Base-by-base conservation (phyloP, 2,888 invertebrate species). In the Oscheius onirici region DNA sequence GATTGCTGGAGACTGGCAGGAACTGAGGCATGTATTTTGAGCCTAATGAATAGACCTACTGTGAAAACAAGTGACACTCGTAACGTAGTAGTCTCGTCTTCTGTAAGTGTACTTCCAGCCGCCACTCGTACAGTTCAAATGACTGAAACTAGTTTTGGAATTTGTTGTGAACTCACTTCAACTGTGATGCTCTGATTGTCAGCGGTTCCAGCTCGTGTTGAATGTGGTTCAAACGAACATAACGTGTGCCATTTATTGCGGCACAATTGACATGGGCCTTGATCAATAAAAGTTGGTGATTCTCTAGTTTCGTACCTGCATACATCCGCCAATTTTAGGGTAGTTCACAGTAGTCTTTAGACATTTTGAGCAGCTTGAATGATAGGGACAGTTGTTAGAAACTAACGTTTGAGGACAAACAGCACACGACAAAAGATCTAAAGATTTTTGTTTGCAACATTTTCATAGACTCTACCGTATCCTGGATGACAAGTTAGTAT, bases 1-100 rank as follows among this genome's bases (percentile, higher is more conserved):
- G 68, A 68, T 44, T 68, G 68, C 13, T 68, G 68, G 6, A 51
- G 15, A 22, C 68, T 68, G 8, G 55, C 17, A 34, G 68, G 68
- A 13, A 49, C 68, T 68, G 54, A 40, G 40, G 40, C 10, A 17
- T 15, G 11, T 44, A 10, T 26, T 52, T 46, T 15, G 46, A n/a
- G 17, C 20, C 20, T 8, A 13, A 13, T 55, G n/a, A 55, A 24
- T 15, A 10, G 26, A 49, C 63, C 46, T 26, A 63, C 63, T 63
- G 26, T 28, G 44, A 17, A 63, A 63, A 34, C 63, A 63, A 46
- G 63, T 63, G n/a, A 46, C 63, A 63, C 63, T 63, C 11, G 63
- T 63, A 49, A 63, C 49, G 49, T 49, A 63, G 49, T 63, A 63
- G n/a, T 63, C 63, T n/a, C 49, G 24, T 46, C 49, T 13, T 24